phyloP scores from a whole-genome alignment of 2,888 invertebrate species.

The Gastrophysa polygoni region DNA sequence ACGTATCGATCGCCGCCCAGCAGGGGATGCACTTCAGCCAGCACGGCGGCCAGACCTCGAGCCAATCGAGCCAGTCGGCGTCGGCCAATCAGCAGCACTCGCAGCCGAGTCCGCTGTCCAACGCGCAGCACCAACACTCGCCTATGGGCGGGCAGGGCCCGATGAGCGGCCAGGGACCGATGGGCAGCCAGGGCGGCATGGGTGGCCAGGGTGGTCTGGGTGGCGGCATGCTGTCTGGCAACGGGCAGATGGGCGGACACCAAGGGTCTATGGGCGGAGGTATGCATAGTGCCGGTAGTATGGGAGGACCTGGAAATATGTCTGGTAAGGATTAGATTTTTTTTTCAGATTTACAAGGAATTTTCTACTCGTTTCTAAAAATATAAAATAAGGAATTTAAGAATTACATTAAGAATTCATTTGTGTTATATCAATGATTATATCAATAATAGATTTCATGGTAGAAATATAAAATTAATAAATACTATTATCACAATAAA shows the following conservation, averaged over 20 bases:
- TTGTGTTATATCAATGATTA: too few relatives aligned
- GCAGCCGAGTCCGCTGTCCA: conserved; percentile 31
- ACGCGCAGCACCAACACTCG: conserved; percentile 28
- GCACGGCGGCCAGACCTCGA: conserved; percentile 23
- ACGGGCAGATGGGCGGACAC: conserved; percentile 35
- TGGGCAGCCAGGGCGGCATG: conserved; percentile 37
- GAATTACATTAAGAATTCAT: too few relatives aligned
- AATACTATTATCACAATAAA: too few relatives aligned
- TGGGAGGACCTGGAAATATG: conserved; percentile 21
- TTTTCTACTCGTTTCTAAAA: too few relatives aligned
- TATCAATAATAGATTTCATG: too few relatives aligned
- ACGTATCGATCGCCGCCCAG: conserved; percentile 82
- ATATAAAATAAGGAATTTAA: too few relatives aligned
- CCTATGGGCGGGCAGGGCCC: conserved; percentile 6
- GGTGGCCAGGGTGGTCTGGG: conserved; percentile 37
- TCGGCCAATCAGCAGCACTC: conserved; percentile 31
- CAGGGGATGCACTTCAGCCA: conserved; percentile 78
- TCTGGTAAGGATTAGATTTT: conserved; percentile 15
- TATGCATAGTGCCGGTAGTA: conserved; percentile 33
- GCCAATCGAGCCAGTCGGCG: conserved; percentile 30
- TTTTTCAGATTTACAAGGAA: too few relatives aligned
- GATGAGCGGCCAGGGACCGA: conserved; percentile 15
- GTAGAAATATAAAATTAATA: too few relatives aligned
- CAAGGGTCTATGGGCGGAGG: conserved; percentile 30
- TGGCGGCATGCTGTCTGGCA: conserved; percentile 34